Percentiles rank a stretch among this genome's conserved stretches.
Conservation (phyloP, 2,888 invertebrate genomes). For the Sericinus montela region DNA sequence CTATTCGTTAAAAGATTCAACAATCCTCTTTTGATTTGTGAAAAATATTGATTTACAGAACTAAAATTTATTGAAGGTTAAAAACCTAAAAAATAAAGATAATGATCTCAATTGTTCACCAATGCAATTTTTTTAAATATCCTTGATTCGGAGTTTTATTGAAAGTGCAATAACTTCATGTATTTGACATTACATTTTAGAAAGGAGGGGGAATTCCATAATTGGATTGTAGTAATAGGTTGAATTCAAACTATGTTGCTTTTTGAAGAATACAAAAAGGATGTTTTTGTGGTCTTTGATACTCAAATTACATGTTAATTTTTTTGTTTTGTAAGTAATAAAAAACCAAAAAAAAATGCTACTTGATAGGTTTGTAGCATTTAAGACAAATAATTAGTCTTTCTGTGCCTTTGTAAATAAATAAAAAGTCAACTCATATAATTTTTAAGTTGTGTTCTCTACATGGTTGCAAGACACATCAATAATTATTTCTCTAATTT, state of each 20-base stretch:
- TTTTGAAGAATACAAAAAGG: slow-evolving; percentile 10
- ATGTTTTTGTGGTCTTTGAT: slow-evolving; percentile 15
- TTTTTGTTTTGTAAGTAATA: slow-evolving; percentile 6
- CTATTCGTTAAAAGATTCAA: too few relatives aligned
- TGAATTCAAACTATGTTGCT: slow-evolving; percentile 5
- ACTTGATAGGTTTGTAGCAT: slow-evolving; percentile 15
- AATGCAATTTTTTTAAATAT: too few relatives aligned
- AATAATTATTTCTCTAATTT: too few relatives aligned
- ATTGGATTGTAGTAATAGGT: slow-evolving; percentile 8
- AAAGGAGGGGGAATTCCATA: slow-evolving; percentile 58
- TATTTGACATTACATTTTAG: slow-evolving; percentile 2
- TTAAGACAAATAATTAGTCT: slow-evolving; percentile 15
- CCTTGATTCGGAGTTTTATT: slow-evolving; percentile 25
- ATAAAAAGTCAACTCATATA: neutral
- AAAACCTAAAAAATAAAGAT: too few relatives aligned
- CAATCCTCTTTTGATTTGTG: too few relatives aligned
- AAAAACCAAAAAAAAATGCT: slow-evolving; percentile 20
- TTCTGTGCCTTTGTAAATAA: slow-evolving; percentile 18
- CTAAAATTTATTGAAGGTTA: too few relatives aligned
- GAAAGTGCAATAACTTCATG: slow-evolving; percentile 52
- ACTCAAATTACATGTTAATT: slow-evolving; percentile 18
- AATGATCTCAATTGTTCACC: too few relatives aligned
- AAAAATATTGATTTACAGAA: too few relatives aligned
- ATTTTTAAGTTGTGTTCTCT: too few relatives aligned
- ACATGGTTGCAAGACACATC: too few relatives aligned